phyloP scores from a whole-genome alignment of 2,113 vertebrate species.

The Diadophis punctatus region DNA sequence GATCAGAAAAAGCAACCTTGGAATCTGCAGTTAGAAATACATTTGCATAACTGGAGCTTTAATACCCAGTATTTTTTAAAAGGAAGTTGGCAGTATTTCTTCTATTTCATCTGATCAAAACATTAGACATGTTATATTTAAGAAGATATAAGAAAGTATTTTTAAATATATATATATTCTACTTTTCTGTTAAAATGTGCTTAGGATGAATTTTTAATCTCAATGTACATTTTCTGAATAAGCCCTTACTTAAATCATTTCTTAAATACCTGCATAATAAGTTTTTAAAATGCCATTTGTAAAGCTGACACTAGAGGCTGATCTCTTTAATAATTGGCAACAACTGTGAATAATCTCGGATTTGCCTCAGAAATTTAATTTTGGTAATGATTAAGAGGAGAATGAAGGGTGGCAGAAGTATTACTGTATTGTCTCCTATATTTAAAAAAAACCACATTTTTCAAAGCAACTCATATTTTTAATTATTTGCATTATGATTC shows the following conservation, averaged over 20 bases:
- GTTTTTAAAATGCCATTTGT: conserved; percentile 12
- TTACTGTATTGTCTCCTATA: background rate
- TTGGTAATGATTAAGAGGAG: conserved; percentile 18
- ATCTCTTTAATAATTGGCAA: conserved; percentile 28
- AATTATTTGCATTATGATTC: conserved; percentile 11
- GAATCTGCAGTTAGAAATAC: background rate
- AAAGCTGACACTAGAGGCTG: conserved; percentile 9
- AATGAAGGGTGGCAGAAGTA: background rate
- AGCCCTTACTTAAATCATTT: conserved; percentile 9
- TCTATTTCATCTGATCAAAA: background rate
- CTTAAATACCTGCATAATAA: background rate
- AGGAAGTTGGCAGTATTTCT: background rate
- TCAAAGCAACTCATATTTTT: background rate
- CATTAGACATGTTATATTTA: background rate
- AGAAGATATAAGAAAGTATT: background rate
- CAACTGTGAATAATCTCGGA: conserved; percentile 1
- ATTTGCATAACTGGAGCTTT: background rate
- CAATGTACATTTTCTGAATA: conserved; percentile 5
- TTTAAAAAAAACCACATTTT: background rate
- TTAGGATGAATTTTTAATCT: conserved; percentile 6
- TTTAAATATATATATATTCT: background rate
- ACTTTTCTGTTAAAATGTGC: background rate
- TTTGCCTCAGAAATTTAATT: conserved; percentile 19
- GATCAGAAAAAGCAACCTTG: background rate
- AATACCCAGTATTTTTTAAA: background rate